Base-by-base conservation (phyloP, 1,140 invertebrate species). In the Onthophagus taurus region DNA sequence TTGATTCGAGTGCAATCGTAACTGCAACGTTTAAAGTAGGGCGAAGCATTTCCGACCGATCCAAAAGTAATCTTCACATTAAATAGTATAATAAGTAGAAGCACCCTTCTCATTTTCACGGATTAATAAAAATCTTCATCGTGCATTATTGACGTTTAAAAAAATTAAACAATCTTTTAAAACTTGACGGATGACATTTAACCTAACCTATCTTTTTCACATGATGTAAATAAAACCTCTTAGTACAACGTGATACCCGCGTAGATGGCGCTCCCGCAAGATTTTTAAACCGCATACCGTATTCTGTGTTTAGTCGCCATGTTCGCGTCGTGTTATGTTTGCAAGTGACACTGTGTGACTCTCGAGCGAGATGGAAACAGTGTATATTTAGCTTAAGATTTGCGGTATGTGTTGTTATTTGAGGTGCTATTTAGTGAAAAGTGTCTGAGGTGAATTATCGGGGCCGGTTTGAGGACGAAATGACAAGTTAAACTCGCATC, bases 21-120 rank as follows among this genome's bases (percentile, higher is more conserved):
- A 7, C 69, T 29, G 48, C 72, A 74, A 35, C 59, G 55, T 44
- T 51, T 44, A 36, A 56, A 63, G 44, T 49, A 48, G n/a, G 49
- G 49, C 6, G 57, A 57, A 21, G 46, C 44, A 43, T 63, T 55
- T 34, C 60, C 60, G 9, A 39, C 29, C 3, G 57, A 59, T 12
- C 12, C 18, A 19, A 14, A 7, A 2, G n/a, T n/a, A n/a, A n/a
- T n/a, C n/a, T n/a, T n/a, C n/a, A n/a, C n/a, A n/a, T n/a, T n/a
- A n/a, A n/a, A n/a, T n/a, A n/a, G n/a, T n/a, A n/a, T n/a, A n/a
- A n/a, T n/a, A n/a, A n/a, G n/a, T n/a, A n/a, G n/a, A n/a, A n/a
- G n/a, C n/a, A n/a, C n/a, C n/a, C n/a, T n/a, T n/a, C n/a, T n/a
- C n/a, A n/a, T n/a, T n/a, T n/a, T n/a, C n/a, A n/a, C n/a, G n/a